Percentiles rank a stretch among this genome's conserved stretches.
These are phyloP conservation scores for Rhagonycha lutea DNA, from an alignment of 2,888 invertebrate genomes.

Conservation along the genomic window DNA sequence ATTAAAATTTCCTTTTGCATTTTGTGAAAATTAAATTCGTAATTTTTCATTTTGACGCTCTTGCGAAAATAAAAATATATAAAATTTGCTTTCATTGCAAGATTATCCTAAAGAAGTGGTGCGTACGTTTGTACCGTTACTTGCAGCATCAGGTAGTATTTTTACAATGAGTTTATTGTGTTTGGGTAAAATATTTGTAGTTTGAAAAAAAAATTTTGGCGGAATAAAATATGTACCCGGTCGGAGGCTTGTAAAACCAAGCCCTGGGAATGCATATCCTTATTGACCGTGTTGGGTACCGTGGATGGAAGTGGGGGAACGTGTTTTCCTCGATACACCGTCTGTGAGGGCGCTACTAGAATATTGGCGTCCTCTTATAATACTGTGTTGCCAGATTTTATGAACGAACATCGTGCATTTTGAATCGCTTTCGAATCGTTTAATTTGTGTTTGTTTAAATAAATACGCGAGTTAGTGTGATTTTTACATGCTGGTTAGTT, in stretches of 20 bases:
- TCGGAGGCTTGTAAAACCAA: constrained; percentile 41
- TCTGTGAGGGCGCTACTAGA: constrained; percentile 52
- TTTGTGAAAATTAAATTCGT: too few relatives aligned
- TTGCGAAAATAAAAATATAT: background rate
- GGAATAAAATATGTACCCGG: constrained; percentile 19
- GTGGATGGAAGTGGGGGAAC: constrained; percentile 37
- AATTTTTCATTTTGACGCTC: too few relatives aligned
- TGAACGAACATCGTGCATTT: constrained; percentile 43
- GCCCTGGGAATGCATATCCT: constrained; percentile 50
- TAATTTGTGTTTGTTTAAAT: background rate
- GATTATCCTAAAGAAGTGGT: background rate
- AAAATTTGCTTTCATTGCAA: background rate
- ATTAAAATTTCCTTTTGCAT: too few relatives aligned
- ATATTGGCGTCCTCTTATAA: constrained; percentile 53
- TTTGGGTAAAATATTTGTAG: background rate
- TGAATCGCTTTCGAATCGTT: constrained; percentile 9
- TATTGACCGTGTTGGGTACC: constrained; percentile 54
- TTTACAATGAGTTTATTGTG: background rate
- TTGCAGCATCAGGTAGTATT: background rate
- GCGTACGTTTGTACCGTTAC: background rate
- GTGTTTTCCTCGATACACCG: constrained; percentile 47
- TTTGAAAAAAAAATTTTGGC: background rate
- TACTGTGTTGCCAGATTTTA: constrained; percentile 57
- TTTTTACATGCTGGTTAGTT: background rate
- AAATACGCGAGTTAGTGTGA: background rate